Evolutionary conservation across 2,888 invertebrate genomes (phyloP), one percentile per base, ranked within the genome.

Genomic region (Neocrepidodera transversa): DNA sequence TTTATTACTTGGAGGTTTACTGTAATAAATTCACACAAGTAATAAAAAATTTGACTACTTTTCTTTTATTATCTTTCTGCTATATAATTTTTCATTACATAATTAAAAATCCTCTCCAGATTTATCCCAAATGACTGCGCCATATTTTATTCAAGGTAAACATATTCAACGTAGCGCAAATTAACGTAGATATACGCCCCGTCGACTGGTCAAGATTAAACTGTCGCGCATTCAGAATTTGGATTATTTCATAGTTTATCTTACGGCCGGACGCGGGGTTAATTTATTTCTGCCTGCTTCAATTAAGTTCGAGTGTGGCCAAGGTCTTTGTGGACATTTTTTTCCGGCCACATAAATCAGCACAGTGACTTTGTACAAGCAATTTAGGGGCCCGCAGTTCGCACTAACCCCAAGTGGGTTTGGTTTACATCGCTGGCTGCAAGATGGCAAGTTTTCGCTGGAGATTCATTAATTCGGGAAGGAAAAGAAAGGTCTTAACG

Each of bases 341-440:
- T 50, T n/a, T 36, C 32, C 60, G 26, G 30, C 26, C 26, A 57
- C 50, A 60, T 60, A 60, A 60, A 49, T 60, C 60, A 60, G 53
- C 35, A 43, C 49, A 60, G 50, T 57, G 56, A 60, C 60, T 60
- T 60, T 60, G 57, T 57, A 60, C 60, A 60, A 57, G 60, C 60
- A 60, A 60, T 60, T 60, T 60, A 49, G 47, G 35, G 52, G 30
- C 32, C 57, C 52, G 45, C 49, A 56, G 30, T 57, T 52, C 52
- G 47, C 51, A 51, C 56, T 47, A 60, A 51, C 56, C 60, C 49
- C 60, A 35, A 47, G 56, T 56, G 60, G 60, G 60, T 56, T 57
- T 47, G 56, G 47, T 56, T 48, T 60, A 56, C 51, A 47, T 57
- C 35, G n/a, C n/a, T n/a, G 48, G 30, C 51, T 42, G 48, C 48